Evolutionary conservation across 2,888 invertebrate genomes (phyloP), one percentile per base, ranked within the genome.

Genomic region (Drosophila emarginata): DNA sequence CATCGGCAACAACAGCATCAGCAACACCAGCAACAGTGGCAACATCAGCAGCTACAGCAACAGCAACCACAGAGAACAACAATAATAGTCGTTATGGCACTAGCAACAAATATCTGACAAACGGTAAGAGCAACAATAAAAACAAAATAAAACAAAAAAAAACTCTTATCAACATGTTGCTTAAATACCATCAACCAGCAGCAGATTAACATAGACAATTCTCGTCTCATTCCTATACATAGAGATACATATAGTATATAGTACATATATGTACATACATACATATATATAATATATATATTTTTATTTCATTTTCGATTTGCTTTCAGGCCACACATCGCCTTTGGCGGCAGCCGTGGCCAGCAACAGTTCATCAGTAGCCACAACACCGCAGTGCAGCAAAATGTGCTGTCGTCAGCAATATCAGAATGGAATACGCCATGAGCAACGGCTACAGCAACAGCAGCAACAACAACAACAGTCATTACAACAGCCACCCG

Each of bases 291-390:
- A 36, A 45, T 18, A 45, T 11, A 45, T 4, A 45, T 11, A 36
- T 56, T 37, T 54, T 50, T 45, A 21, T 45, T 45, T 60, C 26
- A 57, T 28, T 2, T 23, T 60, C 59, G 12, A 14, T 61, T 23
- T 53, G 39, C n/a, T 36, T 18, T 57, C n/a, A 90, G 89, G 88
- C 71, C 85, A 90, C 80, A 84, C 90, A 67, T 89, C 90, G 62
- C 91, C 90, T 23, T 64, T 90, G 70, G 81, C 89, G 36, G 90
- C 89, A 63, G 90, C 90, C 36, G 79, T 89, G 50, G 88, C 86
- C 70, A 75, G 79, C 81, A 81, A 86, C 69, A 83, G 80, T 71
- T 78, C 87, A 23, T 71, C 87, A 66, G 62, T 74, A 52, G 68
- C 74, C 50, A 74, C 79, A 54, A 83, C 85, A 67, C 87, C 86